A percentile compares a stretch with the other conserved stretches of the same genome.
Evolutionary conservation across 2,797 vertebrate genomes (phyloP).

Genomic region (Coccyzus lansbergi): DNA sequence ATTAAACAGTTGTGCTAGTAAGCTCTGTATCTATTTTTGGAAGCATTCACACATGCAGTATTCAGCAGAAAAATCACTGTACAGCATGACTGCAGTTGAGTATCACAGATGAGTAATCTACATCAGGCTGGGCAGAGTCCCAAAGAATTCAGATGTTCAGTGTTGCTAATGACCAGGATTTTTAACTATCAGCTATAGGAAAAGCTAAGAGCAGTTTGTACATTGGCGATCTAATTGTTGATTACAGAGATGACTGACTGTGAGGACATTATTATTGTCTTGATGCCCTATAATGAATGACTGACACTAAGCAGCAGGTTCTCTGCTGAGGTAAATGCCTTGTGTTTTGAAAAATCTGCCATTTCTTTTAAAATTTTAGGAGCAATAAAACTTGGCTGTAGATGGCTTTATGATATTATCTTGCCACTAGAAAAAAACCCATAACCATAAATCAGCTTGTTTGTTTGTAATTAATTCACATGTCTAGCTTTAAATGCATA

Average conservation of each 20-base stretch:
- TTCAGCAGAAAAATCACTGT: conserved; percentile 53
- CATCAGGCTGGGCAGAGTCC: conserved; percentile 34
- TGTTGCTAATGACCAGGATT: conserved; percentile 16
- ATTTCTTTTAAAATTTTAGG: not conserved
- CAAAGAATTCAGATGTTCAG: conserved; percentile 47
- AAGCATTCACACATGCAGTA: conserved; percentile 26
- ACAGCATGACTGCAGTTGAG: not conserved
- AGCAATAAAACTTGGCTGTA: not conserved
- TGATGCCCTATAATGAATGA: conserved; percentile 7
- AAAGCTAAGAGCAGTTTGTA: conserved; percentile 28
- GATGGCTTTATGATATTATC: not conserved
- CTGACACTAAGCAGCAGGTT: not conserved
- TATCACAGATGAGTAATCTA: conserved; percentile 52
- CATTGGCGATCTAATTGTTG: conserved; percentile 35
- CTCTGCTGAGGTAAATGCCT: not conserved
- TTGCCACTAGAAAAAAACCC: not conserved
- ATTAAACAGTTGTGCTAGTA: not conserved
- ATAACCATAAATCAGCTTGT: not conserved
- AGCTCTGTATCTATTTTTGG: conserved; percentile 36
- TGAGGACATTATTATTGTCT: not conserved
- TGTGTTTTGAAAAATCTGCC: not conserved
- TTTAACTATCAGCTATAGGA: conserved; percentile 16
- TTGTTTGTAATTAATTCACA: not conserved
- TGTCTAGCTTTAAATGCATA: not conserved
- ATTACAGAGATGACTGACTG: conserved; percentile 37